Evolutionary conservation across 2,888 invertebrate species (phyloP).

Genomic region (Drosophila neutralis): DNA sequence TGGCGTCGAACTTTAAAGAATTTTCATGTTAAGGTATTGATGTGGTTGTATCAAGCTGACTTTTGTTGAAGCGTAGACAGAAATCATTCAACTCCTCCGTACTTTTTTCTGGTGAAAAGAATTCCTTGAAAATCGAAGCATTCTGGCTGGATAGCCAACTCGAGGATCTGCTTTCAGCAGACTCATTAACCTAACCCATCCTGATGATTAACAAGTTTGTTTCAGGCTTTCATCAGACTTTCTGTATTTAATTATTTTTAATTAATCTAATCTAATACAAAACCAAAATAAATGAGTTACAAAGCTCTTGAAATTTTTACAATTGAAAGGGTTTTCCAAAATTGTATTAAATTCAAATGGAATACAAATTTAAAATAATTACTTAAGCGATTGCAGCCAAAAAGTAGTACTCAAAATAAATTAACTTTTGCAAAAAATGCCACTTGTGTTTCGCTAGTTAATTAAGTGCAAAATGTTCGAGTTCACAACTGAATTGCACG

Average conservation of each 20-base stretch:
- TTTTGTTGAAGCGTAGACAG: not conserved
- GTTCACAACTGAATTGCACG: conserved; percentile 65
- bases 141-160: not conserved
- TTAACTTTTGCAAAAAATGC: conserved; percentile 43
- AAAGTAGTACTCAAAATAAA: conserved; percentile 6
- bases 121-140: not conserved
- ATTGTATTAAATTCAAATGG: not conserved
- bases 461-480: conserved; percentile 59
- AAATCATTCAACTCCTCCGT: not conserved
- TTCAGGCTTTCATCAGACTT: not conserved
- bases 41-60: not conserved
- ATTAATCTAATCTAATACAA: not conserved
- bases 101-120: not conserved
- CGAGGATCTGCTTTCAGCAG: not conserved
- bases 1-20: conserved; percentile 1
- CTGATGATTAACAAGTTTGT: not conserved
- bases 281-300: not conserved
- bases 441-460: conserved; percentile 23
- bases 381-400: not conserved
- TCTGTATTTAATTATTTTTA: not conserved
- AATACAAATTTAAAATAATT: not conserved
- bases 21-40: not conserved
- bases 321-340: not conserved
- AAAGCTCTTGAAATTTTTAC: not conserved
- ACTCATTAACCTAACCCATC: not conserved